Evolutionary conservation across 2,113 vertebrate species (phyloP).

Genomic region (Pachycephala philippinensis): DNA sequence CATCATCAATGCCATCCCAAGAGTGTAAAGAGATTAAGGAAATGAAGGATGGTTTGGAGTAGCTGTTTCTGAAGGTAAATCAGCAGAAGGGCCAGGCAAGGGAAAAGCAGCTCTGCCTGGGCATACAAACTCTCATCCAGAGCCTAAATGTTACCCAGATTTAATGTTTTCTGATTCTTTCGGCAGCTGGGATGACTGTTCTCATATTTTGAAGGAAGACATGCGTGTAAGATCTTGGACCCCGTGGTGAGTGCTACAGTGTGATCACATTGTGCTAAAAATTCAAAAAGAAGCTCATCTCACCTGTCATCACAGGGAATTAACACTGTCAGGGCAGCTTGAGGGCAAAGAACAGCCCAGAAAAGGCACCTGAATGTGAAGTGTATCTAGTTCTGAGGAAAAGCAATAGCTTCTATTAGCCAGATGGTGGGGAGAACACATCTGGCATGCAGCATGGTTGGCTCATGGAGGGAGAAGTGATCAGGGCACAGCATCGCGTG

Average conservation of each 20-base stretch:
- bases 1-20: background rate
- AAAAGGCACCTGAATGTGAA: background rate
- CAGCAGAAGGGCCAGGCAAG: background rate
- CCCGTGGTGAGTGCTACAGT: background rate
- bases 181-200: background rate
- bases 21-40: background rate
- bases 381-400: background rate
- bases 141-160: background rate
- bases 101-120: background rate
- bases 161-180: background rate
- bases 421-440: background rate
- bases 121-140: background rate
- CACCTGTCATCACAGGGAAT: background rate
- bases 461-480: background rate
- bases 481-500: accelerated
- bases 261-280: background rate
- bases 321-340: background rate
- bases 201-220: background rate
- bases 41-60: background rate
- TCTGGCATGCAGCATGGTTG: background rate
- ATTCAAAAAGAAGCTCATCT: background rate
- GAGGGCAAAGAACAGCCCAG: background rate
- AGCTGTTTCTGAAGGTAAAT: background rate
- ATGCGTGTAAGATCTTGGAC: background rate
- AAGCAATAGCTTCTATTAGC: background rate